phyloP scores from a whole-genome alignment of 1,140 invertebrate species.

The Amphibalanus amphitrite region DNA sequence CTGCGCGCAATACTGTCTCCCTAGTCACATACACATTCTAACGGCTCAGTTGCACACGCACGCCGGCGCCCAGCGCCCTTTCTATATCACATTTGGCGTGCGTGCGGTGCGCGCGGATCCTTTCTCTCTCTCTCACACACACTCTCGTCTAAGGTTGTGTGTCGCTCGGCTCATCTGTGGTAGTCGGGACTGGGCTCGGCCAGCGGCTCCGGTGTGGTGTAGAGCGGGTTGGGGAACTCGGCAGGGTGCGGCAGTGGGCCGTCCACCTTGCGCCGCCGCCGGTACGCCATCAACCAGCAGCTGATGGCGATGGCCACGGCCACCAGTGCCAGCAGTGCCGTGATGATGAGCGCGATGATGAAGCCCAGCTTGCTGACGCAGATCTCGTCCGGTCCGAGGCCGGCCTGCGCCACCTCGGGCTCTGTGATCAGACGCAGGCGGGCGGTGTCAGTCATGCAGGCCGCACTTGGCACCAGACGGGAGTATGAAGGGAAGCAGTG shows the following conservation, averaged over 20 bases:
- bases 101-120: too few species aligned
- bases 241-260: slow-evolving; percentile 82
- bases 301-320: slow-evolving; percentile 84
- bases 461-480: too few species aligned
- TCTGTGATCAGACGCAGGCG: too few species aligned
- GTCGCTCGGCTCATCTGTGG: slow-evolving; percentile 23
- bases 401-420: background rate
- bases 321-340: slow-evolving; percentile 71
- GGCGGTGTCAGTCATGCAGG: too few species aligned
- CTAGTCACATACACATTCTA: too few species aligned
- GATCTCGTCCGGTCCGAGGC: slow-evolving; percentile 53
- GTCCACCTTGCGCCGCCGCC: slow-evolving; percentile 59
- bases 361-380: slow-evolving; percentile 84
- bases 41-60: too few species aligned
- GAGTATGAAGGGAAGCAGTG: too few species aligned
- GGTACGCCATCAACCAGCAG: slow-evolving; percentile 85
- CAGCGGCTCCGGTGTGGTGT: slow-evolving; percentile 62
- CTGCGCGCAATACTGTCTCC: too few species aligned
- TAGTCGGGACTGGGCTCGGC: slow-evolving; percentile 65
- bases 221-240: slow-evolving; percentile 84
- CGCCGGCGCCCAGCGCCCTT: background rate
- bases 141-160: too few species aligned
- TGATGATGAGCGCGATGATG: slow-evolving; percentile 77
- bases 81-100: background rate
- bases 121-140: too few species aligned